Percentiles rank a stretch among this genome's conserved stretches.
Conservation (phyloP, 1,140 invertebrate species). For the Caligus rogercresseyi region DNA sequence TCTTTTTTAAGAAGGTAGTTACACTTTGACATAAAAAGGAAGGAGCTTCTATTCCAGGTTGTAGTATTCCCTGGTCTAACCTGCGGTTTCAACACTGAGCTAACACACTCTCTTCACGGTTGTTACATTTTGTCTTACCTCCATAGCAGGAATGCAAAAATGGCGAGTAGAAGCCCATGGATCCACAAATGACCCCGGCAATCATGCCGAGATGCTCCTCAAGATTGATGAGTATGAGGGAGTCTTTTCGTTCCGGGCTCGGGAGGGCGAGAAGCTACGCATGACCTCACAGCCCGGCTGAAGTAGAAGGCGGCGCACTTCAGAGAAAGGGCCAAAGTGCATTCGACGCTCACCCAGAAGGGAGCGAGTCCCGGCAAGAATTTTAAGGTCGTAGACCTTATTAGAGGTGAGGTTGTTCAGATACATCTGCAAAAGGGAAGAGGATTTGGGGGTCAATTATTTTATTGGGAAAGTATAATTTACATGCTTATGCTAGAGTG, state of each 20-base stretch:
- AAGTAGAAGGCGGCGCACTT: constrained; percentile 1
- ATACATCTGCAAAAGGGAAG: constrained; percentile 21
- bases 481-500: too few species aligned
- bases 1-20: too few species aligned
- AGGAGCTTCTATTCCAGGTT: too few species aligned
- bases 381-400: constrained; percentile 18
- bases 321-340: constrained; percentile 11
- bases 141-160: constrained; percentile 21
- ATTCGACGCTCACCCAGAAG: constrained; percentile 13
- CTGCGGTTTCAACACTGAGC: too few species aligned
- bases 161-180: constrained; percentile 18
- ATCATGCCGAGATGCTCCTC: constrained; percentile 21
- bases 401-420: constrained; percentile 20
- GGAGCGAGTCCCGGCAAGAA: constrained; percentile 15
- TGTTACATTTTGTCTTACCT: too few species aligned
- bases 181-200: constrained; percentile 21
- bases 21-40: too few species aligned
- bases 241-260: constrained; percentile 4
- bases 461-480: too few species aligned
- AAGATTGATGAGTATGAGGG: constrained; percentile 15
- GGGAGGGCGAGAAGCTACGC: neutral
- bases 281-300: constrained; percentile 16
- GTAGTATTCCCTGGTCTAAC: too few species aligned
- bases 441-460: too few species aligned
- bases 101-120: too few species aligned